phyloP scores from a whole-genome alignment of 2,888 invertebrate species.

The Notodonta dromedarius region DNA sequence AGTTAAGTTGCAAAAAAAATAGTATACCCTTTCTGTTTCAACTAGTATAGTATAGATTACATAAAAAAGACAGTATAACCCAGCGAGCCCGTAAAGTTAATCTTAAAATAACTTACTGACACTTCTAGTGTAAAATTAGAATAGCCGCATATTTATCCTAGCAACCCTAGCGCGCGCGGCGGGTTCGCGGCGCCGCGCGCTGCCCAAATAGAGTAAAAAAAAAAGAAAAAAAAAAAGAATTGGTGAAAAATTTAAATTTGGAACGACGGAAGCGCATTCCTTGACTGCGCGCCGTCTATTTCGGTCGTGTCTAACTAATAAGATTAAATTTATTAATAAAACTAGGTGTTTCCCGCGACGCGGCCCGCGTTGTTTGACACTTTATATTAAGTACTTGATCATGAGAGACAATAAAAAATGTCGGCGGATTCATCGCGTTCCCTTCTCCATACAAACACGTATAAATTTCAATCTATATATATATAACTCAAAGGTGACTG shows the following conservation, averaged over 20 bases:
- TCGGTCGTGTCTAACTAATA: slow-evolving; percentile 43
- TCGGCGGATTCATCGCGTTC: too few relatives aligned
- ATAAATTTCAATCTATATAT: too few relatives aligned
- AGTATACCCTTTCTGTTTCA: too few relatives aligned
- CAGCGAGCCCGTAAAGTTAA: neutral
- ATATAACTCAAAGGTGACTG: too few relatives aligned
- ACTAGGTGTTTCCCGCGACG: too few relatives aligned
- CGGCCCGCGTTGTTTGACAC: too few relatives aligned
- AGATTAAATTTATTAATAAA: neutral
- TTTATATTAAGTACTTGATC: too few relatives aligned
- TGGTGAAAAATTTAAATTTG: slow-evolving; percentile 61
- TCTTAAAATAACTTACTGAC: neutral
- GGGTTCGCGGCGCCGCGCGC: neutral
- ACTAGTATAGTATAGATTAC: neutral
- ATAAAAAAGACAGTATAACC: neutral
- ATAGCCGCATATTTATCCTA: neutral
- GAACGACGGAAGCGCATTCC: slow-evolving; percentile 71
- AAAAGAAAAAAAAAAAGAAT: slow-evolving; percentile 47
- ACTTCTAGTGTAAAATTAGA: neutral
- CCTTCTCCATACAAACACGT: too few relatives aligned
- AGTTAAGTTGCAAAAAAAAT: too few relatives aligned
- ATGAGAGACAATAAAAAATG: too few relatives aligned
- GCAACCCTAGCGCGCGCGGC: neutral
- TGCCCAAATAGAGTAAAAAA: slow-evolving; percentile 19
- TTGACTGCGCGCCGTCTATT: slow-evolving; percentile 52